Evolutionary conservation across 2,113 vertebrate genomes (phyloP), one percentile per base, ranked within the genome.

Genomic region (Tachuris rubrigastra): DNA sequence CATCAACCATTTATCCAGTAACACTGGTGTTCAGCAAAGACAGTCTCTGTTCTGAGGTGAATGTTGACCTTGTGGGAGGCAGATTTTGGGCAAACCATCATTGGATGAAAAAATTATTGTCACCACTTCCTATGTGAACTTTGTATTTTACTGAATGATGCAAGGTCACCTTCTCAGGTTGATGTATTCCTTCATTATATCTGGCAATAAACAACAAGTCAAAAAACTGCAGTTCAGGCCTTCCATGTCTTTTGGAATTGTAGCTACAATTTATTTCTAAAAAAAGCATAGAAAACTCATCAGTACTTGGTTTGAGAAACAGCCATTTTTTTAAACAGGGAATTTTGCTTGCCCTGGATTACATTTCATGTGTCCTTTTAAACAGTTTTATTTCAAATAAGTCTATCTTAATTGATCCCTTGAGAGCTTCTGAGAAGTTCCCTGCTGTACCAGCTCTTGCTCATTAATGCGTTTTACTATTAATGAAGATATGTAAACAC

Each of bases 401-500:
- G 41, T 93, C 83, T 92, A 14, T 76, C 46, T 76, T 96, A 95
- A 94, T 93, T 93, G 86, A 85, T 96, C 93, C 84, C 76, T 33
- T 1, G 86, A 94, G 95, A 92, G 62, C 28, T 42, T 76, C 82
- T 56, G 63, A 81, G 88, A 79, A 35, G 58, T 93, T 95, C 42
- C 80, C 85, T 60, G 66, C 90, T 92, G 86, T 14, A 92, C 69
- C 80, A 81, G 52, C 63, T 96, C 91, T 87, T 87, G 49, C 88
- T 93, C 62, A 75, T 96, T 93, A 93, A 82, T 93, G 47, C 5
- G 0, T 75, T 94, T 92, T 68, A 77, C 73, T 90, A 33, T 78
- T 93, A 94, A 95, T 88, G 68, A 94, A 83, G 83, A 49, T 94
- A 91, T 60, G 72, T 91, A 94, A 94, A 92, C 91, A 94, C 47